Conservation (phyloP, 2,113 vertebrate genomes). For the Cryptoleucopteryx plumbea region DNA sequence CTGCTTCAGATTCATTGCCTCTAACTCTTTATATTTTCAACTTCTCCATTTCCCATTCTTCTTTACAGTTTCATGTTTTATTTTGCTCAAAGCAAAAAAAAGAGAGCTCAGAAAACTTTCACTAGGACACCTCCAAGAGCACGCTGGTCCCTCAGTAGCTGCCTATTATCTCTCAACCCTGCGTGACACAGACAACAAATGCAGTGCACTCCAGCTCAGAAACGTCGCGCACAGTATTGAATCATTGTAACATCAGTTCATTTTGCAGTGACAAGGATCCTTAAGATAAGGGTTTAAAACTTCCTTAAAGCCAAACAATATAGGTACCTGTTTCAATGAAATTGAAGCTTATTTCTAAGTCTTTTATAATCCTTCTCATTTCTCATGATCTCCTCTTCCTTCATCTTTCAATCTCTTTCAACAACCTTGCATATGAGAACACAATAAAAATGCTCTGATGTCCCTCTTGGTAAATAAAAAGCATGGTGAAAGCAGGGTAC, state of each 20-base stretch:
- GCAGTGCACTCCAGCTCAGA: background rate
- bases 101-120: constrained; percentile 34
- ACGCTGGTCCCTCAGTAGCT: constrained; percentile 7
- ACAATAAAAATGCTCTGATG: constrained; percentile 13
- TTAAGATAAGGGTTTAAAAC: constrained; percentile 64
- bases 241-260: constrained; percentile 39
- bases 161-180: background rate
- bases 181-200: background rate
- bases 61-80: background rate
- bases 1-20: background rate
- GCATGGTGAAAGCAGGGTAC: background rate
- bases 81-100: constrained; percentile 28
- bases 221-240: background rate
- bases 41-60: constrained; percentile 26
- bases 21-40: background rate
- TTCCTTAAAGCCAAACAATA: constrained; percentile 52
- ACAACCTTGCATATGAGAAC: constrained; percentile 30
- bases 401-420: constrained; percentile 54
- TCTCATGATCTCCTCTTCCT: constrained; percentile 52
- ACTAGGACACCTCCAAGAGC: background rate
- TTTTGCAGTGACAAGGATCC: constrained; percentile 39
- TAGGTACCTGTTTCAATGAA: constrained; percentile 46
- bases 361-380: constrained; percentile 62
- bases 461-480: constrained; percentile 7
- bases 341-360: constrained; percentile 62